These are phyloP conservation scores for Campoletis sonorensis DNA, from an alignment of 1,140 invertebrate genomes.

Conservation along the genomic window DNA sequence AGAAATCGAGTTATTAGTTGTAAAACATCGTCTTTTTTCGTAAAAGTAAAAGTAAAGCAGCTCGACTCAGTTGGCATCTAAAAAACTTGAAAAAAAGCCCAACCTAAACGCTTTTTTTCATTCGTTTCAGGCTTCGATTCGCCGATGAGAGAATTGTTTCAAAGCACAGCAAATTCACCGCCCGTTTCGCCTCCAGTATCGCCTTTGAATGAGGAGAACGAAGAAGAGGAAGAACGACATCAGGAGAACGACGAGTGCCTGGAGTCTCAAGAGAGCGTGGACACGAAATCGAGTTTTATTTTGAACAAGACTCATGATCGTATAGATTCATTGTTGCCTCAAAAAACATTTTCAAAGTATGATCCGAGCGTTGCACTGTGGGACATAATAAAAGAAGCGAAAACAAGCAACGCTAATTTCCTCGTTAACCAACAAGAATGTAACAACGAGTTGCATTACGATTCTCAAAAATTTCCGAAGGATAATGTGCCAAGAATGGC, in stretches of 20 bases:
- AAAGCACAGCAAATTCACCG: constrained; percentile 70
- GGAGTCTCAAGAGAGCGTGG: constrained; percentile 68
- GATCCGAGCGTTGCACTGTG: constrained; percentile 69
- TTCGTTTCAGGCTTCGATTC: constrained; percentile 60
- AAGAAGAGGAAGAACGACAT: not conserved
- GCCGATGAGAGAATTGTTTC: constrained; percentile 65
- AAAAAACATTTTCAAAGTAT: constrained; percentile 2
- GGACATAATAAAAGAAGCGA: constrained; percentile 81
- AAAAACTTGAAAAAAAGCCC: not conserved
- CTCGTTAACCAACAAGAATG: constrained; percentile 76
- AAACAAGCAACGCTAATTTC: constrained; percentile 82
- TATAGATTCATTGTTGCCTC: constrained; percentile 25
- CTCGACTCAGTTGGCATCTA: too few species aligned
- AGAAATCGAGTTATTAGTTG: too few species aligned
- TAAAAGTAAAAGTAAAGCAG: too few species aligned
- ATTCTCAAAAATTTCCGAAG: constrained; percentile 81
- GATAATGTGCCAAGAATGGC: constrained; percentile 69
- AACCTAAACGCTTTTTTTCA: constrained; percentile 10
- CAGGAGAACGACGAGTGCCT: constrained; percentile 64
- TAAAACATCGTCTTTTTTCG: too few species aligned
- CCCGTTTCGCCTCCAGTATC: constrained; percentile 54
- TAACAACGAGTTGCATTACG: constrained; percentile 79
- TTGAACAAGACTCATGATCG: constrained; percentile 66
- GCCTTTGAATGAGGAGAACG: constrained; percentile 66
- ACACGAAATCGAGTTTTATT: constrained; percentile 68